Base-by-base conservation (phyloP, 2,113 vertebrate species). In the Struthidea cinerea region DNA sequence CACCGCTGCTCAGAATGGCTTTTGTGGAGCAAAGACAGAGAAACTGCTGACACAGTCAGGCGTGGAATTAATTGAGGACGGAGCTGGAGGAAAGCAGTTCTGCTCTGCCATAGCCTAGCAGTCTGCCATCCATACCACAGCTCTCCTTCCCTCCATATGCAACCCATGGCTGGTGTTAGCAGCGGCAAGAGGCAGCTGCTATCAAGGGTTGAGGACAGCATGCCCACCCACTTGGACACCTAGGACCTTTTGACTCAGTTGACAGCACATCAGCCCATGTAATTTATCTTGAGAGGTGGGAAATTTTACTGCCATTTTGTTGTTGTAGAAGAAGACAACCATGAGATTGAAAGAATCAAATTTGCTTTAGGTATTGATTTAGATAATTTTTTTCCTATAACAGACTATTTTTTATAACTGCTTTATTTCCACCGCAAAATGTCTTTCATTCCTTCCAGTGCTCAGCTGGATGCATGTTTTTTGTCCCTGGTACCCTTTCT, bases 161-260 rank as follows among this genome's bases (percentile, higher is more conserved):
- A 47, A 13, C 57, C 13, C 47, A 39, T 2, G 50, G 59, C 5
- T 63, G 55, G 47, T 15, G 20, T 17, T 39, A 63, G 52, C 50
- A 69, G 68, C 56, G 49, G 53, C 63, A 68, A 50, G 49, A 84
- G 39, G 35, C 42, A 60, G 49, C 49, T 90, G 41, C 30, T 37
- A 0, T 6, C 15, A 13, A n/a, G 35, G 53, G 20, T 44, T 0
- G 9, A 57, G 37, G 37, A 37, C n/a, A 57, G 9, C 50, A 32
- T 37, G 5, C 35, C 30, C 30, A 28, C 26, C 20, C 50, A 7
- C 28, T 3, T 1, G 13, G 52, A 63, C 53, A 21, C 44, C 39
- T 49, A n/a, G 39, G 47, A 67, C 13, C 20, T 88, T 67, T 82
- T 52, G 27, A 16, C 46, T 82, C 37, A 12, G 18, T 1, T 68